Evolutionary conservation across 1,140 invertebrate genomes (phyloP), one percentile per base, ranked within the genome.

Genomic region (Homarus americanus): DNA sequence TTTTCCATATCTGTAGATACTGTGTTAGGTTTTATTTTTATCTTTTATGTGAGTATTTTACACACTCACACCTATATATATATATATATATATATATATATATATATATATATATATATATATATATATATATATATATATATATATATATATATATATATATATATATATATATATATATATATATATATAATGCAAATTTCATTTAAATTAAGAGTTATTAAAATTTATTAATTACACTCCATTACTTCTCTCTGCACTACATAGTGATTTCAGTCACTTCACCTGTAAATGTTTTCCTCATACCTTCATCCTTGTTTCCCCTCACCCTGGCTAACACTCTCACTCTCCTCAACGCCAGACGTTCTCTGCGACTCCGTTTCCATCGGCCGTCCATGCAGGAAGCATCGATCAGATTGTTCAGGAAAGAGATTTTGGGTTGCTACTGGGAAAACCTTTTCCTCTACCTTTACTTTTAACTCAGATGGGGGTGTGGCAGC

Each of bases 341-440:
- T 85, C 69, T 53, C 40, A 2, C 66, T 75, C 53, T 80, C 44
- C 75, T 40, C 40, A 28, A 80, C 76, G 86, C 69, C 86, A 90
- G 87, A 90, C 87, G 87, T 10, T 90, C 87, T n/a, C 80, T 90
- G 38, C 87, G 87, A 12, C 87, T 90, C 4, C 80, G 87, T 32
- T 90, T 90, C 80, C 87, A 90, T 58, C 80, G 87, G 34, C 87
- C 87, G 44, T 90, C 87, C 69, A 90, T 90, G 80, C 87, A 90
- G 38, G 87, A 90, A 58, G 53, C 87, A 63, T 83, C 87, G 49
- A 72, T 90, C 28, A 90, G 87, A 83, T 28, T 90, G 49, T 90
- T 90, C 80, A 90, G 87, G 87, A 90, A 90, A 90, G 87, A 66
- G 78, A 73, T 41, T 32, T 36, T 80, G 83, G 63, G 69, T 49